Evolutionary conservation across 2,888 invertebrate species (phyloP), one percentile per base, ranked within the genome.

Genomic region (Piscicola geometra): DNA sequence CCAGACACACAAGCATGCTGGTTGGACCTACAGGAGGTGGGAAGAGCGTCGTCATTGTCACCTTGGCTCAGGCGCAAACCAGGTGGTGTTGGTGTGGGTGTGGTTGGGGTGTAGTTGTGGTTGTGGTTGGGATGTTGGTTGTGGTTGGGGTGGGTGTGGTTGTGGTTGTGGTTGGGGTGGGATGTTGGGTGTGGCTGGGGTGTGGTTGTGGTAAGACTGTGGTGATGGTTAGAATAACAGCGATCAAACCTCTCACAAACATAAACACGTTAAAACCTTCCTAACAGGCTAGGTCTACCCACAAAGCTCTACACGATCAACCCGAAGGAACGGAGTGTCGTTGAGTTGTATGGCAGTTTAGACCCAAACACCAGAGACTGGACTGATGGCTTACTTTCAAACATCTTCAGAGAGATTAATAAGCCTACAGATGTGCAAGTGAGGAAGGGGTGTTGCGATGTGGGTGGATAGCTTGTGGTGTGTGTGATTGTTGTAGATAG

Each of bases 21-120:
- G 92, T 94, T 1, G 95, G 95, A 0, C 93, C 94, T 30, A 94
- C 94, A 2, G 93, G 94, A 35, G 93, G 94, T 33, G 95, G 95
- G 28, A 95, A 95, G 87, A 90, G 92, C 0, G 92, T 94, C 52
- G 91, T 95, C 47, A 89, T 94, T 78, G 89, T 91, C 81, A 89
- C 90, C 0, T 86, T 94, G 66, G 90, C 91, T 79, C 90, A 90
- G 82, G 90, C 93, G 18, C 94, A 94, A 85, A 90, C 89, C 15
- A 85, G 81, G 84, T 85, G 78, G n/a, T 9, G 35, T 3, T n/a
- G 12, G 28, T n/a, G n/a, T n/a, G n/a, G n/a, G n/a, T n/a, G n/a
- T n/a, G n/a, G 60, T 5, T 18, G 21, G 60, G n/a, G n/a, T 9
- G 60, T 5, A 56, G 60, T 3, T 18, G 21, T 15, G 25, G 60